A percentile compares a stretch with the other conserved stretches of the same genome.
Evolutionary conservation across 2,888 invertebrate species (phyloP).

Genomic region (Anoplius nigerrimus): DNA sequence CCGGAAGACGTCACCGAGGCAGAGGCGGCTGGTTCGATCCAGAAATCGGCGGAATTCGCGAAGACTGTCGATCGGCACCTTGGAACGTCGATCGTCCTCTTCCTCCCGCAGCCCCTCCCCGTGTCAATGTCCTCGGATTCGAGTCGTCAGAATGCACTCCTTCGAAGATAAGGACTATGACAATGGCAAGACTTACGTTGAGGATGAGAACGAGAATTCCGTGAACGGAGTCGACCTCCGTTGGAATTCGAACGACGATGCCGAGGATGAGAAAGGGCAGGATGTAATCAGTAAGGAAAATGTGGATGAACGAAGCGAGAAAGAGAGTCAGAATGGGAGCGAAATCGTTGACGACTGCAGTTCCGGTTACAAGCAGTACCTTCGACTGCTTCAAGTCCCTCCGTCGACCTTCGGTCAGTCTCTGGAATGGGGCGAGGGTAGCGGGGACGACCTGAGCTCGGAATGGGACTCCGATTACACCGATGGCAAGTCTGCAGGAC

Average conservation of each 20-base stretch:
- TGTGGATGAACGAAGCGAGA: no score
- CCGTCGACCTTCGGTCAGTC: conserved; percentile 72
- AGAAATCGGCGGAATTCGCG: conserved; percentile 57
- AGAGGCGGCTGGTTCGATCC: conserved; percentile 54
- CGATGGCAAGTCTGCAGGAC: not conserved
- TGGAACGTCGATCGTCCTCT: conserved; percentile 63
- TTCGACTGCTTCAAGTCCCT: conserved; percentile 83
- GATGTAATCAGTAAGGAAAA: conserved; percentile 5
- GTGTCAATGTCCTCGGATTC: not conserved
- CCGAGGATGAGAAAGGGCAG: conserved; percentile 15
- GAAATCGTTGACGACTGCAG: conserved; percentile 17
- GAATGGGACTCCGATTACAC: conserved; percentile 90
- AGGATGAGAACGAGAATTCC: not conserved
- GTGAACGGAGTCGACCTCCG: conserved; percentile 6
- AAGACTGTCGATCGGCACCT: conserved; percentile 46
- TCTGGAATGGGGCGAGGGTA: conserved; percentile 91
- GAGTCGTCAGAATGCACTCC: no score
- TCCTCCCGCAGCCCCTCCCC: conserved; percentile 71
- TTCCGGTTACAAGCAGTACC: conserved; percentile 86
- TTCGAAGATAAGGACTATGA: not conserved
- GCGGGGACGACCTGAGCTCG: conserved; percentile 92
- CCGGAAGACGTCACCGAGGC: conserved; percentile 29
- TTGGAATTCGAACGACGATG: not conserved
- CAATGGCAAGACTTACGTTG: not conserved
- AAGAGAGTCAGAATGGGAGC: conserved; percentile 22